Conservation (phyloP, 2,888 invertebrate species). For the Gandaritis pyraliata region DNA sequence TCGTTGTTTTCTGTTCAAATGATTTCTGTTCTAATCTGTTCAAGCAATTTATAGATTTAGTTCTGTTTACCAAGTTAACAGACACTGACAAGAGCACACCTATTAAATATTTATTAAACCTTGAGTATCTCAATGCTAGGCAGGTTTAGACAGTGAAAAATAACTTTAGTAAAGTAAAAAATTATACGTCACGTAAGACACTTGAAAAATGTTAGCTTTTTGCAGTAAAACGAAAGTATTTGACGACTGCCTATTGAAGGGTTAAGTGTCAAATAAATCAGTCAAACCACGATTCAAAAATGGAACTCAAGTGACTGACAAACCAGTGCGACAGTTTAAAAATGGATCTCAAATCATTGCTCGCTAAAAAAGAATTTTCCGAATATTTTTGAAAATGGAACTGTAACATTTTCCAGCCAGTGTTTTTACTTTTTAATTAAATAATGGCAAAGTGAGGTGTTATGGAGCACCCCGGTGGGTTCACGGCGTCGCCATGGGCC, state of each 20-base stretch:
- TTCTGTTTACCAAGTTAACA: slow-evolving; percentile 11
- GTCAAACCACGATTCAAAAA: slow-evolving; percentile 3
- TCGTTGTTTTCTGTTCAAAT: slow-evolving; percentile 28
- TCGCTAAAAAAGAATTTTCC: not conserved
- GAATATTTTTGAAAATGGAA: slow-evolving; percentile 37
- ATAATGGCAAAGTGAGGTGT: slow-evolving; percentile 53
- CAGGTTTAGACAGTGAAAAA: too few species aligned
- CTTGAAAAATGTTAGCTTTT: slow-evolving; percentile 2
- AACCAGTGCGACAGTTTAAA: slow-evolving; percentile 6
- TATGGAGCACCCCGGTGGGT: slow-evolving; percentile 92
- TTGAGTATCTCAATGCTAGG: slow-evolving; percentile 4
- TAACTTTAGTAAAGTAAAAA: not conserved
- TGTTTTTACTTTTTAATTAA: slow-evolving; percentile 14
- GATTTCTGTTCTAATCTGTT: slow-evolving; percentile 8
- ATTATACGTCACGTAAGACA: not conserved
- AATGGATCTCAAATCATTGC: not conserved
- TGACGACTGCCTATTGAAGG: not conserved
- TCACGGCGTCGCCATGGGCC: slow-evolving; percentile 91
- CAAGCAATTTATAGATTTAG: slow-evolving; percentile 4
- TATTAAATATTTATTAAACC: slow-evolving; percentile 6
- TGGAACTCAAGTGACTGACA: slow-evolving; percentile 13
- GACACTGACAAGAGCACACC: slow-evolving; percentile 17
- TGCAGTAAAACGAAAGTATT: not conserved
- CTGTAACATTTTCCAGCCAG: slow-evolving; percentile 13
- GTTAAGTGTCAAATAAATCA: slow-evolving; percentile 4